These are phyloP conservation scores for Caenorhabditis tropicalis DNA, from an alignment of 1,140 invertebrate species.

Conservation along the genomic window DNA sequence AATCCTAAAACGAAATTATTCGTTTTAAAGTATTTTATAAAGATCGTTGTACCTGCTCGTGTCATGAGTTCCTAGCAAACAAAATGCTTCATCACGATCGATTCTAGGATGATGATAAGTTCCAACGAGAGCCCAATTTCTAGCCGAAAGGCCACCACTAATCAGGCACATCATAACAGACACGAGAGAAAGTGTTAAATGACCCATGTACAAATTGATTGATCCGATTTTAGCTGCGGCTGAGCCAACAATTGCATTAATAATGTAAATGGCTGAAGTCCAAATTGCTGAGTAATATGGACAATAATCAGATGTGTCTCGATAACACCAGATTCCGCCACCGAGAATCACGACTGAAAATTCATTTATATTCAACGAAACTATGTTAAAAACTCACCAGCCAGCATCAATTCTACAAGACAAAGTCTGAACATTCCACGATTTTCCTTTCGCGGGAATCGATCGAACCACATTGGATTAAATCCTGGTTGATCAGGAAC, in stretches of 20 bases:
- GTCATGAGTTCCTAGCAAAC: constrained; percentile 66
- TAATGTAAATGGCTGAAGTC: constrained; percentile 63
- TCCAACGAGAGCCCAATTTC: constrained; percentile 60
- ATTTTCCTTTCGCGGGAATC: constrained; percentile 62
- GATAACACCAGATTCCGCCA: constrained; percentile 65
- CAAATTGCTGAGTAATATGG: constrained; percentile 69
- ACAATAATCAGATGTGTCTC: constrained; percentile 66
- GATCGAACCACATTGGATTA: constrained; percentile 63
- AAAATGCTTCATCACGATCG: constrained; percentile 62
- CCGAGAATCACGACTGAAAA: constrained; percentile 63
- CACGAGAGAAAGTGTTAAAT: constrained; percentile 64
- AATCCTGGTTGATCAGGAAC: constrained; percentile 55
- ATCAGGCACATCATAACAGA: constrained; percentile 65
- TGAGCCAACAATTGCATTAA: constrained; percentile 64
- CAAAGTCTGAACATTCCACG: constrained; percentile 65
- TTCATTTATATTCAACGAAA: too few relatives aligned
- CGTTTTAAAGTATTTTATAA: not conserved
- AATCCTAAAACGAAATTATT: constrained; percentile 54
- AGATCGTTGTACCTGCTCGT: constrained; percentile 36
- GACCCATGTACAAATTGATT: constrained; percentile 63
- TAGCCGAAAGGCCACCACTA: constrained; percentile 54
- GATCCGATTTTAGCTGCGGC: constrained; percentile 62
- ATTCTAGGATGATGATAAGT: constrained; percentile 64
- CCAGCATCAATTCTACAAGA: constrained; percentile 60
- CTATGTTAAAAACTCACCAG: constrained; percentile 48